Evolutionary conservation across 2,797 vertebrate species (phyloP), one percentile per base, ranked within the genome.

Genomic region (Dromococcyx pavoninus): DNA sequence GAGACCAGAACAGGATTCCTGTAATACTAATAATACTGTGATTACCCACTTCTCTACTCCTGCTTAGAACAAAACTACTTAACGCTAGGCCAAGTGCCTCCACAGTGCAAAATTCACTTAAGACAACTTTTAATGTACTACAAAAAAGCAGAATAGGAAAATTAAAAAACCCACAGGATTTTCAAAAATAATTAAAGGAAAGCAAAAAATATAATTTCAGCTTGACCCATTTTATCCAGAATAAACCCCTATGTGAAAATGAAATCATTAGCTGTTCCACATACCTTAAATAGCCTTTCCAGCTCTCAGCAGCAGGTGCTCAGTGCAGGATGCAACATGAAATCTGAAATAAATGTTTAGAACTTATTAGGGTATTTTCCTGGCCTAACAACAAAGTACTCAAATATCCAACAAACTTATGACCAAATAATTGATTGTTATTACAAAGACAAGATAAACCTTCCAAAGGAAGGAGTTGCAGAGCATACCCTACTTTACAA

Each of bases 331-430:
- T 33, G 85, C 80, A 92, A 87, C 91, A 95, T 93, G 65, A 86
- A 96, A 94, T 60, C 97, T 97, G 96, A 78, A 97, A 97, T 12
- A n/a, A 91, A 92, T 25, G 87, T 76, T 89, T 30, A 65, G 11
- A 93, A 85, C 53, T 35, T 9, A 75, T 95, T 37, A 92, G 57
- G 24, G 12, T 64, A 13, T 67, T 81, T 86, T 51, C 70, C 84
- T 84, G 23, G 93, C 24, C 33, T 57, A 56, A 37, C 8, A 10
- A 30, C 32, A 23, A 43, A 86, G 23, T 0, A 81, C 14, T 35
- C 67, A 73, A 69, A 84, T 23, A 81, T 13, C 17, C 23, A 83
- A 72, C 39, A 48, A 58, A 39, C 11, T 61, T 39, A 7, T 23
- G 19, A 46, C 4, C 10, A 87, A 60, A 4, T 25, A 67, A 61